These are phyloP conservation scores for Oostethus manadensis DNA, from an alignment of 2,113 vertebrate species.

Conservation along the genomic window DNA sequence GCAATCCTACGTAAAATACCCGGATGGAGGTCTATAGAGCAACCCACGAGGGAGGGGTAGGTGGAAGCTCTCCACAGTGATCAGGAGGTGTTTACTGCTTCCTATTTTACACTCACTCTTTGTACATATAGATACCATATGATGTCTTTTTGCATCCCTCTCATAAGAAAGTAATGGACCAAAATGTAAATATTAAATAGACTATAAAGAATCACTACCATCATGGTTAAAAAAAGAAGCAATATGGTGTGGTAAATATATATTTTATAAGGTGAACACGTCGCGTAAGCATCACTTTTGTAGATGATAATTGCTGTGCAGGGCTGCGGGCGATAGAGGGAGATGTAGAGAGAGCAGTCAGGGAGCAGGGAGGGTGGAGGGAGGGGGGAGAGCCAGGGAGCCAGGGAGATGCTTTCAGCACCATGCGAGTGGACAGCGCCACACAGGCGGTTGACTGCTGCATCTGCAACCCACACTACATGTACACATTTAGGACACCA, in stretches of 20 bases:
- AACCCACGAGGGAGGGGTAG: slow-evolving; percentile 43
- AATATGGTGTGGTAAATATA: not conserved
- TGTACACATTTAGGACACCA: not conserved
- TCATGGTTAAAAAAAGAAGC: not conserved
- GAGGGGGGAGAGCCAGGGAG: not conserved
- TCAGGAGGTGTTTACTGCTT: not conserved
- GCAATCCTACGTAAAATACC: slow-evolving; percentile 41
- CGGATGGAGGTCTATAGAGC: slow-evolving; percentile 65
- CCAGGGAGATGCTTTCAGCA: slow-evolving; percentile 66
- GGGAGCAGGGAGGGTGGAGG: slow-evolving; percentile 4
- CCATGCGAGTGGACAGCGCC: slow-evolving; percentile 70
- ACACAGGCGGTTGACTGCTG: slow-evolving; percentile 61
- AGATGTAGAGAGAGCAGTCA: slow-evolving; percentile 26
- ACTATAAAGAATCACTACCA: not conserved
- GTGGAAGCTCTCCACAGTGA: not conserved
- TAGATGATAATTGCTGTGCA: not conserved
- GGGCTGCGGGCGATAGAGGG: slow-evolving; percentile 32
- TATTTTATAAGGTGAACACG: not conserved
- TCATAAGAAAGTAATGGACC: not conserved
- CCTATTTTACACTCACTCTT: too few species aligned
- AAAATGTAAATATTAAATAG: not conserved
- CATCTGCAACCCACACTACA: slow-evolving; percentile 34
- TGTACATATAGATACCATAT: too few species aligned
- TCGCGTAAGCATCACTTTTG: rapidly evolving
- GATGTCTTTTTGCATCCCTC: not conserved